Evolutionary conservation across 2,888 invertebrate species (phyloP).

Genomic region (Tipula helvola): DNA sequence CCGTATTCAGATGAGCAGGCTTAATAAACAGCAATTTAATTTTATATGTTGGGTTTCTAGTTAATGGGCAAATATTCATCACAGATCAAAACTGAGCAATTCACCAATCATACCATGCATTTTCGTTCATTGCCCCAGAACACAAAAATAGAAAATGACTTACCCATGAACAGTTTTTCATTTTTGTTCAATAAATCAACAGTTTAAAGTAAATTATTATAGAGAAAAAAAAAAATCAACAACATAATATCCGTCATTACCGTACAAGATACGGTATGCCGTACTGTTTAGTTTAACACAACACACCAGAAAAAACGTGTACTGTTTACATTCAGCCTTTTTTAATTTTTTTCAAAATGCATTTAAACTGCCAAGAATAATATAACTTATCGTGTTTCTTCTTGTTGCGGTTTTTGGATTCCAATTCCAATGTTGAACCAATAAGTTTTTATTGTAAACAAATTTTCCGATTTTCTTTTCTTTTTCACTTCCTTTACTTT

Average conservation of each 20-base stretch:
- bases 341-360: neutral
- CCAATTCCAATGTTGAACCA: neutral
- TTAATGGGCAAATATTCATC: too few relatives aligned
- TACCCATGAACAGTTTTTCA: neutral
- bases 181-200: neutral
- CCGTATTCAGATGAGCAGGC: too few relatives aligned
- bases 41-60: too few relatives aligned
- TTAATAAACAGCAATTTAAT: too few relatives aligned
- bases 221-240: neutral
- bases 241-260: neutral
- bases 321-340: neutral
- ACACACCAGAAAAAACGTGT: neutral
- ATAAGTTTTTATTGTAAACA: neutral
- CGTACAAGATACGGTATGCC: neutral
- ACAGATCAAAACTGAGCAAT: too few relatives aligned
- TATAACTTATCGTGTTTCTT: neutral
- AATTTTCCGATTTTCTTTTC: neutral
- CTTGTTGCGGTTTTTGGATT: neutral
- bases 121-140: neutral
- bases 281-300: neutral
- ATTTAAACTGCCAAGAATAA: neutral
- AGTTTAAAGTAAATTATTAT: neutral
- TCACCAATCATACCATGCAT: neutral
- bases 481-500: neutral
- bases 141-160: neutral